Evolutionary conservation across 2,797 vertebrate genomes (phyloP).

Genomic region (Poecile montanus): DNA sequence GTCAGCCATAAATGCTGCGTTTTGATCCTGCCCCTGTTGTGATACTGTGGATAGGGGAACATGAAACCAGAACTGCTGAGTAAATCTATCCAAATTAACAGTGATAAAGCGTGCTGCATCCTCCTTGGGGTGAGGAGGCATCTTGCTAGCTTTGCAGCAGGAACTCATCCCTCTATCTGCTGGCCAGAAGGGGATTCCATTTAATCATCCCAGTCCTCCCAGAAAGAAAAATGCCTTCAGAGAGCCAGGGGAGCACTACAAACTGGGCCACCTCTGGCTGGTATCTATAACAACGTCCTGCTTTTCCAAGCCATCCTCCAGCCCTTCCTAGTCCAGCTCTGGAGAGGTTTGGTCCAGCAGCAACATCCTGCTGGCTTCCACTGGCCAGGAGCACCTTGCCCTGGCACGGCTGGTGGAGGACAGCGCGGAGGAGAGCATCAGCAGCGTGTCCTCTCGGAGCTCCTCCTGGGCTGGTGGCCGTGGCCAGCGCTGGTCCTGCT

Average conservation of each 20-base stretch:
- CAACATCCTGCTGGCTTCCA: rapidly evolving
- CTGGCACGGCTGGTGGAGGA: background rate
- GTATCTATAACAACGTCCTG: background rate
- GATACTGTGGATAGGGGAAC: background rate
- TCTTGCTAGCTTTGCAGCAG: background rate
- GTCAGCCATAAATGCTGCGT: background rate
- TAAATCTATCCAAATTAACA: background rate
- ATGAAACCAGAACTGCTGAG: background rate
- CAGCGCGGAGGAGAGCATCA: rapidly evolving
- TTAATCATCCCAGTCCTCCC: background rate
- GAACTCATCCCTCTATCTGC: background rate
- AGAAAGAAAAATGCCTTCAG: background rate
- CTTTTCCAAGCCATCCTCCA: background rate
- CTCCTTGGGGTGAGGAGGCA: background rate
- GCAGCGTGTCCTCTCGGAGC: background rate
- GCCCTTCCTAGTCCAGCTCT: background rate
- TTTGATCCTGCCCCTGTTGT: background rate
- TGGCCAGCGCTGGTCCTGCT: background rate
- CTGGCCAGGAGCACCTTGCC: background rate
- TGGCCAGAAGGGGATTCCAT: background rate
- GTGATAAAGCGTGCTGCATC: background rate
- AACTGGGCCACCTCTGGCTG: background rate
- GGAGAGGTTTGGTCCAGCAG: background rate
- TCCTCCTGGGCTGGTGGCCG: too few relatives aligned
- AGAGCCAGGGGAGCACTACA: background rate